Evolutionary conservation across 2,888 invertebrate genomes (phyloP).

Genomic region (Adineta ricciae): DNA sequence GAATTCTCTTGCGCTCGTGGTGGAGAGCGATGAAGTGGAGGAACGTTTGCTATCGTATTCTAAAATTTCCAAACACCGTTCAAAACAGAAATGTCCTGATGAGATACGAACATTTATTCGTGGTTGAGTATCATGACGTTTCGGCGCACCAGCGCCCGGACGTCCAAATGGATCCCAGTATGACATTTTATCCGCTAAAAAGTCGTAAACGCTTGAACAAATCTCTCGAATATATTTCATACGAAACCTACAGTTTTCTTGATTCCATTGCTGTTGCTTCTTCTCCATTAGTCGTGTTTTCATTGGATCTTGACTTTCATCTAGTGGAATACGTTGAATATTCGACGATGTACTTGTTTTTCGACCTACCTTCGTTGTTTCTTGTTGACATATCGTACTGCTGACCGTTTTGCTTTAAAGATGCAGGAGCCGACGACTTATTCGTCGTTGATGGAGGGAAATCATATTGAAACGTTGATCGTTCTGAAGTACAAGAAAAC

Average conservation of each 20-base stretch:
- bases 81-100: not conserved
- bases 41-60: not conserved
- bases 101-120: not conserved
- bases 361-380: not conserved
- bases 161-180: not conserved
- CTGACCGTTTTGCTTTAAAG: not conserved
- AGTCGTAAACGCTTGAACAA: no score
- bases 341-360: not conserved
- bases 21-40: not conserved
- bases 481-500: not conserved
- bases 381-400: not conserved
- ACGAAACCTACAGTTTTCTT: not conserved
- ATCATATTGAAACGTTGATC: not conserved
- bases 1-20: not conserved
- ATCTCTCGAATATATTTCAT: no score
- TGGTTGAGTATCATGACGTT: not conserved
- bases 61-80: not conserved
- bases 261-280: constrained; percentile 17
- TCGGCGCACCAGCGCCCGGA: not conserved
- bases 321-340: not conserved
- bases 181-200: not conserved
- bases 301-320: not conserved
- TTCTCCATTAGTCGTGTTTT: constrained; percentile 15
- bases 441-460: not conserved
- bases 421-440: not conserved